Conservation (phyloP, 2,113 vertebrate species). For the Empidonax traillii region DNA sequence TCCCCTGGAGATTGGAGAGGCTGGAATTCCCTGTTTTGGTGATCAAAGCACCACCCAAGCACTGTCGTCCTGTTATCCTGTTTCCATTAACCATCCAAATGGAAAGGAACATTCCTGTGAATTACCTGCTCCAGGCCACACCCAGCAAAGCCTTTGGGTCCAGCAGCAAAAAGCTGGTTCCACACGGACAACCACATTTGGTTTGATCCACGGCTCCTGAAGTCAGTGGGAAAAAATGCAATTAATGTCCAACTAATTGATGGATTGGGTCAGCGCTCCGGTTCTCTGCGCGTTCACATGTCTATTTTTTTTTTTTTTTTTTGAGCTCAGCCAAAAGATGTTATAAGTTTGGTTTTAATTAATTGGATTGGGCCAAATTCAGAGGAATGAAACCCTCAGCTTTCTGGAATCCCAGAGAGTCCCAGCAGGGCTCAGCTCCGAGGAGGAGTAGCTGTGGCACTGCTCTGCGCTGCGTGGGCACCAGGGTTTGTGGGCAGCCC, state of each 20-base stretch:
- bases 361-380: not conserved
- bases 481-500: not conserved
- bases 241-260: constrained; percentile 49
- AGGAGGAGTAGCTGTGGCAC: not conserved
- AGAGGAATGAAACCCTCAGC: not conserved
- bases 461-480: not conserved
- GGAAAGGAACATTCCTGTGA: not conserved
- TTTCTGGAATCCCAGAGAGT: not conserved
- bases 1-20: not conserved
- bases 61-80: not conserved
- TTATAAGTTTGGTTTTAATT: constrained; percentile 23
- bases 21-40: not conserved
- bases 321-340: not conserved
- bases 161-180: not conserved
- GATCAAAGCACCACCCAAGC: not conserved
- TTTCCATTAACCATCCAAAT: not conserved
- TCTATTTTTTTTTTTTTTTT: not conserved
- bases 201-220: constrained; percentile 19
- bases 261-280: constrained; percentile 24
- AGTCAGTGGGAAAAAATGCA: constrained; percentile 58
- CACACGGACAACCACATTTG: not conserved
- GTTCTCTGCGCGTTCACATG: not conserved
- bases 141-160: not conserved
- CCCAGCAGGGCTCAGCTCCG: not conserved
- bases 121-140: not conserved